A percentile compares a stretch with the other conserved stretches of the same genome.
phyloP scores from a whole-genome alignment of 2,113 vertebrate genomes.

The Chrysemys picta region DNA sequence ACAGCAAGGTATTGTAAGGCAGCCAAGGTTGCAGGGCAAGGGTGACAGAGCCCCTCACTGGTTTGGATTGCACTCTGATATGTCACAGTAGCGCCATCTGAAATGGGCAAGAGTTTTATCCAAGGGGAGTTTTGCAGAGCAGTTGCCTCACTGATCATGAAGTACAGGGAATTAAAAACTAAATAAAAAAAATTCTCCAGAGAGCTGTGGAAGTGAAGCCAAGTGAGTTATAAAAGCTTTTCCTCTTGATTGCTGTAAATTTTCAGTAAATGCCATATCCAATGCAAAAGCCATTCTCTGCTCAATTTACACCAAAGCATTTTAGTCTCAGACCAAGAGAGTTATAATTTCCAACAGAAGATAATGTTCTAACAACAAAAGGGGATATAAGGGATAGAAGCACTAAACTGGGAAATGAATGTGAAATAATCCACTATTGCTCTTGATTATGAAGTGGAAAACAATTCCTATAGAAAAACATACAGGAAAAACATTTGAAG shows the following conservation, averaged over 20 bases:
- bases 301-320: slow-evolving; percentile 48
- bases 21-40: not conserved
- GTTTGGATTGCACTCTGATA: not conserved
- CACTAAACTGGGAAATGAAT: not conserved
- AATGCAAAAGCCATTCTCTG: slow-evolving; percentile 34
- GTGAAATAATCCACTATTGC: slow-evolving; percentile 25
- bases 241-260: slow-evolving; percentile 50
- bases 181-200: slow-evolving; percentile 30
- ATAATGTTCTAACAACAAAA: slow-evolving; percentile 30
- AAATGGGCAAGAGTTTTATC: not conserved
- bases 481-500: not conserved
- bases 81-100: not conserved
- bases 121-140: not conserved
- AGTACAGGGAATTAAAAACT: slow-evolving; percentile 6
- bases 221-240: slow-evolving; percentile 51
- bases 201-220: slow-evolving; percentile 21
- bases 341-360: slow-evolving; percentile 31
- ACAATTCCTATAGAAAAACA: not conserved
- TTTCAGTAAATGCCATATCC: slow-evolving; percentile 31
- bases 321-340: slow-evolving; percentile 24
- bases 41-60: not conserved
- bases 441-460: not conserved
- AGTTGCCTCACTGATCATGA: not conserved
- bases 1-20: not conserved
- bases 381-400: slow-evolving; percentile 33